Conservation (phyloP, 2,113 vertebrate genomes). For the Peromyscus leucopus region DNA sequence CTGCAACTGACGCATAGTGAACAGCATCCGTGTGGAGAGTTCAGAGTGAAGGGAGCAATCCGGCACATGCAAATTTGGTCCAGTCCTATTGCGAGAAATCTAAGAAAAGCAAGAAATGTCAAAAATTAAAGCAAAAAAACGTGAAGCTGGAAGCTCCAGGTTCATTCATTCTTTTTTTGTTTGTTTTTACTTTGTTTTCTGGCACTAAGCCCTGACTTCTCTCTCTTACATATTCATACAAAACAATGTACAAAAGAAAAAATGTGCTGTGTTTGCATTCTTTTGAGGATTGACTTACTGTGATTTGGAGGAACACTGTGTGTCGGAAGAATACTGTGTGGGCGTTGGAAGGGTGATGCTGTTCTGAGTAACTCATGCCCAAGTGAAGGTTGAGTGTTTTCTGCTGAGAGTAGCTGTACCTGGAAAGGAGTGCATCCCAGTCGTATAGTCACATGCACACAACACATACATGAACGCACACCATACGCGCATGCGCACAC, state of each 20-base stretch:
- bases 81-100: not conserved
- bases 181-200: not conserved
- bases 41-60: not conserved
- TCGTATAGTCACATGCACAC: not conserved
- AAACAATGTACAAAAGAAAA: not conserved
- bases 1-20: constrained; percentile 58
- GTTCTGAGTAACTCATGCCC: constrained; percentile 14
- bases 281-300: constrained; percentile 38
- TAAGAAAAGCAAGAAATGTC: constrained; percentile 24
- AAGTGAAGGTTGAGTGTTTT: not conserved
- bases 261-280: constrained; percentile 10
- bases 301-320: constrained; percentile 26
- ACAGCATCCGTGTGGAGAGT: constrained; percentile 3
- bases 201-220: not conserved
- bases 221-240: not conserved
- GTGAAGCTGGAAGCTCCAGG: not conserved
- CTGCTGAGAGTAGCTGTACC: not conserved
- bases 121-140: constrained; percentile 51
- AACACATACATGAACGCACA: no score
- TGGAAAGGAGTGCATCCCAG: not conserved
- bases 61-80: not conserved
- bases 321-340: not conserved
- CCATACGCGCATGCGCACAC: not conserved
- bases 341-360: not conserved
- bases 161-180: constrained; percentile 30